phyloP scores from a whole-genome alignment of 2,888 invertebrate genomes.

The Eupithecia vulgata region DNA sequence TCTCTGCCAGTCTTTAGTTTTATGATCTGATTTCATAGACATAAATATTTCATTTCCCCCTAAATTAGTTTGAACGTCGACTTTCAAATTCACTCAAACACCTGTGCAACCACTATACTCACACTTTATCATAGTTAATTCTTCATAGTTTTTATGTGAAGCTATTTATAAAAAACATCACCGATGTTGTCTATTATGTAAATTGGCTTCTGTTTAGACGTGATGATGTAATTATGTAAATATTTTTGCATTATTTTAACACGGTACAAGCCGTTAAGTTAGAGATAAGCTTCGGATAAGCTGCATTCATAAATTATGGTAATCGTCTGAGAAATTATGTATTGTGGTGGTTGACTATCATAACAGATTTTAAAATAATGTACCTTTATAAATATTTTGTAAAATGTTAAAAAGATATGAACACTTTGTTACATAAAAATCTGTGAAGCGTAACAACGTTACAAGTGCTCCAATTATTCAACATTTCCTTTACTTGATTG shows the following conservation, averaged over 20 bases:
- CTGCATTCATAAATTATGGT: slow-evolving; percentile 24
- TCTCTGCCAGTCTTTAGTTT: neutral
- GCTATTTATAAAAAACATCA: slow-evolving; percentile 13
- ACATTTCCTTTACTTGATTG: neutral
- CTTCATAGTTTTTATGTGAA: neutral
- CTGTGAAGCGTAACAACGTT: neutral
- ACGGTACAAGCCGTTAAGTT: slow-evolving; percentile 26
- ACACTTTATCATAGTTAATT: neutral
- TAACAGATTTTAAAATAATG: slow-evolving; percentile 5
- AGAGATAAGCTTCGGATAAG: slow-evolving; percentile 20
- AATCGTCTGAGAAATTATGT: slow-evolving; percentile 26
- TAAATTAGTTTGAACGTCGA: neutral
- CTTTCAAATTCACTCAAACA: neutral
- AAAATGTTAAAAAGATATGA: neutral
- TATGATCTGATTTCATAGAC: neutral
- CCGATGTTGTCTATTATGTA: slow-evolving; percentile 27
- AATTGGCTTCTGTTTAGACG: slow-evolving; percentile 34
- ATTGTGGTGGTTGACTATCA: slow-evolving; percentile 11
- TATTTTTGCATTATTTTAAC: slow-evolving; percentile 40
- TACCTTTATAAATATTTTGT: neutral
- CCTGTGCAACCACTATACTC: neutral
- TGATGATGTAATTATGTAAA: slow-evolving; percentile 37
- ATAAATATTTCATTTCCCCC: neutral
- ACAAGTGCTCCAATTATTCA: neutral
- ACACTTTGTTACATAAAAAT: neutral